Evolutionary conservation across 1,140 invertebrate genomes (phyloP).

Genomic region (Caenorhabditis remanei): DNA sequence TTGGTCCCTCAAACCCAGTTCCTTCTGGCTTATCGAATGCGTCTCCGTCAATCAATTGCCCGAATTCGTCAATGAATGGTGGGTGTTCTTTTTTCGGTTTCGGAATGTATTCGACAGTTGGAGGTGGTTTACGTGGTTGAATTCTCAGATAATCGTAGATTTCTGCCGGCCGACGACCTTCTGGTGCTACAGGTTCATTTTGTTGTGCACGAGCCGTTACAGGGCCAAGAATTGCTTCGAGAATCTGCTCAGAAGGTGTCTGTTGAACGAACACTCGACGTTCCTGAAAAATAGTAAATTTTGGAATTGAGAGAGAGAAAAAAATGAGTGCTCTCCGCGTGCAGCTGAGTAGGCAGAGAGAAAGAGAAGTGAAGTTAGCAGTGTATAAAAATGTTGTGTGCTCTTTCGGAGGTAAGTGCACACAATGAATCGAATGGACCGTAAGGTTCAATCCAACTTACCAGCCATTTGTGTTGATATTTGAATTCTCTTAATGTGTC

Average conservation of each 20-base stretch:
- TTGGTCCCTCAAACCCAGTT: conserved; percentile 7
- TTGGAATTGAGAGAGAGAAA: background rate
- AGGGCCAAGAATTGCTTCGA: conserved; percentile 66
- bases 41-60: conserved; percentile 29
- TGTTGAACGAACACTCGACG: conserved; percentile 78
- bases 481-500: conserved; percentile 78
- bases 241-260: conserved; percentile 77
- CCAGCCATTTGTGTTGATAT: conserved; percentile 78
- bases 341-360: conserved; percentile 41
- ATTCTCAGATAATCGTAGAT: conserved; percentile 76
- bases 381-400: conserved; percentile 43
- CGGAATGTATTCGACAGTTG: conserved; percentile 39
- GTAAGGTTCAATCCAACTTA: conserved; percentile 63
- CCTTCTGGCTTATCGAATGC: conserved; percentile 12
- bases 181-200: conserved; percentile 47
- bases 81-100: conserved; percentile 27
- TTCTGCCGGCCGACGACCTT: conserved; percentile 70
- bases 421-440: conserved; percentile 25
- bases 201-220: conserved; percentile 29
- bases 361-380: conserved; percentile 7
- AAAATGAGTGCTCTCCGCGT: background rate
- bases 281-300: conserved; percentile 67
- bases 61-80: conserved; percentile 39
- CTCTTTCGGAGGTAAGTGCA: conserved; percentile 35
- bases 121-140: conserved; percentile 65